Evolutionary conservation across 2,113 vertebrate genomes (phyloP).

Genomic region (Vireo altiloquus): DNA sequence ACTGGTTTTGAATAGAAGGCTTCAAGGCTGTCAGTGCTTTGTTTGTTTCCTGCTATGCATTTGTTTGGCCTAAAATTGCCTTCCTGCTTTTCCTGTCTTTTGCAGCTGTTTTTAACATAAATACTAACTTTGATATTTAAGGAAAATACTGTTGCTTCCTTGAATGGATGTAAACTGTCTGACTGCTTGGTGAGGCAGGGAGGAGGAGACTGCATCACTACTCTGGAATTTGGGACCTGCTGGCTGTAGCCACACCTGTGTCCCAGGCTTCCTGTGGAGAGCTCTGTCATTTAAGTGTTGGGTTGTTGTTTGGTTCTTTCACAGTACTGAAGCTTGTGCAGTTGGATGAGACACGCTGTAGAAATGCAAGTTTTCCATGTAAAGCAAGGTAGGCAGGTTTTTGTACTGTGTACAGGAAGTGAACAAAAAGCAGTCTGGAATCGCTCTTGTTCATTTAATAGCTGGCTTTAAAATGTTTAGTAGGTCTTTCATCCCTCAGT

Average conservation of each 20-base stretch:
- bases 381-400: neutral
- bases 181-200: neutral
- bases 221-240: neutral
- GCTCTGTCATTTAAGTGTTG: neutral
- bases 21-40: neutral
- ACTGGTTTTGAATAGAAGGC: neutral
- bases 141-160: neutral
- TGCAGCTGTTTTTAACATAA: constrained; percentile 21
- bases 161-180: neutral
- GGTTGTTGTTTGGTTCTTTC: neutral
- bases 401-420: neutral
- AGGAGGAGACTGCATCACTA: neutral
- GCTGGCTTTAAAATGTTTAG: neutral
- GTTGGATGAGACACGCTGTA: neutral
- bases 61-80: neutral
- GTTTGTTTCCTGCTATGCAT: neutral
- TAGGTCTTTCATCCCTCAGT: neutral
- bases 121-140: neutral
- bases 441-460: neutral
- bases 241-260: neutral
- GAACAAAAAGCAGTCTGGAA: neutral
- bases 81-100: constrained; percentile 26
- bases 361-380: neutral
- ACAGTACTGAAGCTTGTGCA: neutral
- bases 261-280: neutral